phyloP scores from a whole-genome alignment of 2,797 vertebrate species.

The Melanotaenia nigrans region DNA sequence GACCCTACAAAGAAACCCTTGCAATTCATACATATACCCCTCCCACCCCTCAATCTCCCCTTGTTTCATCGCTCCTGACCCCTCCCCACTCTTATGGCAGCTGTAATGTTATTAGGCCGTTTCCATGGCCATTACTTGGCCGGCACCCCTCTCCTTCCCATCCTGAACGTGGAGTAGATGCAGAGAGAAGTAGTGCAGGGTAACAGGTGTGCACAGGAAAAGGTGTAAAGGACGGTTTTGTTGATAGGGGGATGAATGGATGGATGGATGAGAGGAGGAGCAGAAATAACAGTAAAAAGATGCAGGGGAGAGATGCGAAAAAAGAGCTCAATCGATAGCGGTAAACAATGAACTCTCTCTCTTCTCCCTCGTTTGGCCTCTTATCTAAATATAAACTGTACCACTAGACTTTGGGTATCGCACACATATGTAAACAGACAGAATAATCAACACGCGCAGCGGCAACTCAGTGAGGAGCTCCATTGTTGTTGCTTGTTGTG shows the following conservation, averaged over 20 bases:
- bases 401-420: conserved; percentile 36
- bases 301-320: conserved; percentile 19
- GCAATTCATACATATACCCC: conserved; percentile 36
- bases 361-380: conserved; percentile 32
- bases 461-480: conserved; percentile 26
- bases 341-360: conserved; percentile 70
- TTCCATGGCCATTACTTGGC: conserved; percentile 75
- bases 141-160: conserved; percentile 23
- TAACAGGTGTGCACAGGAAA: conserved; percentile 48
- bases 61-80: conserved; percentile 61
- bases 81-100: conserved; percentile 68
- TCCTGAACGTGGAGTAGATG: conserved; percentile 51
- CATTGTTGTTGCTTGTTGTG: conserved; percentile 66
- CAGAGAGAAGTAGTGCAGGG: conserved; percentile 45
- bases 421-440: conserved; percentile 48
- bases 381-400: conserved; percentile 72
- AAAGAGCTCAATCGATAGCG: conserved; percentile 59
- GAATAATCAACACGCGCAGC: conserved; percentile 21
- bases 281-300: conserved; percentile 26
- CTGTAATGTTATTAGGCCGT: conserved; percentile 80
- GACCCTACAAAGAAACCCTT: conserved; percentile 44
- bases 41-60: conserved; percentile 27
- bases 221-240: conserved; percentile 50
- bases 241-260: conserved; percentile 6
- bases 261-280: conserved; percentile 25